These are phyloP conservation scores for Panthera uncia DNA, from an alignment of 2,113 vertebrate species.

Conservation along the genomic window DNA sequence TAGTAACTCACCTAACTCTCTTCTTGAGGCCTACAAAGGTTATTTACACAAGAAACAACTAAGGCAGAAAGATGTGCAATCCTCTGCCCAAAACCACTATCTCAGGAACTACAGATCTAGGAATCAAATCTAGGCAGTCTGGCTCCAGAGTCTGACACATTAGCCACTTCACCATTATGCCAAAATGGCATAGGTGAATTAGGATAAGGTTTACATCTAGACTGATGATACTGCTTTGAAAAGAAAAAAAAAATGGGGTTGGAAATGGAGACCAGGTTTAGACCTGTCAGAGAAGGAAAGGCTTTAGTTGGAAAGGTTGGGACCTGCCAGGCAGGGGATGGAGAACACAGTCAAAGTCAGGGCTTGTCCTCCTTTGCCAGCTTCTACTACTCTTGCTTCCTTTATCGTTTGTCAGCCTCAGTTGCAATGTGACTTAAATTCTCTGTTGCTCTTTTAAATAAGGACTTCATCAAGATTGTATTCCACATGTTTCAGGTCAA, in stretches of 20 bases:
- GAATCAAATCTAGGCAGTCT: background rate
- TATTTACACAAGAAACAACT: background rate
- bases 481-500: background rate
- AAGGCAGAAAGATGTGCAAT: background rate
- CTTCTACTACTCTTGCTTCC: background rate
- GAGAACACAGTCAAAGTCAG: background rate
- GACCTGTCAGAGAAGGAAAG: background rate
- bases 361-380: background rate
- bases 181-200: background rate
- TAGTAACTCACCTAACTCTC: background rate
- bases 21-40: background rate
- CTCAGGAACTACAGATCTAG: background rate
- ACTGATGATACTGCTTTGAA: background rate
- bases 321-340: background rate
- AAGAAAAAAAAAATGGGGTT: background rate
- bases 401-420: background rate
- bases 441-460: background rate
- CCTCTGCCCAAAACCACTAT: background rate
- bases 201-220: background rate
- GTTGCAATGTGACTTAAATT: background rate
- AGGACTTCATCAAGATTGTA: background rate
- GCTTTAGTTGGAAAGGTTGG: background rate
- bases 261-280: background rate
- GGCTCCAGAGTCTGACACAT: background rate
- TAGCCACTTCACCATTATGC: background rate